These are phyloP conservation scores for Mamestra brassicae DNA, from an alignment of 2,888 invertebrate species.

Conservation along the genomic window DNA sequence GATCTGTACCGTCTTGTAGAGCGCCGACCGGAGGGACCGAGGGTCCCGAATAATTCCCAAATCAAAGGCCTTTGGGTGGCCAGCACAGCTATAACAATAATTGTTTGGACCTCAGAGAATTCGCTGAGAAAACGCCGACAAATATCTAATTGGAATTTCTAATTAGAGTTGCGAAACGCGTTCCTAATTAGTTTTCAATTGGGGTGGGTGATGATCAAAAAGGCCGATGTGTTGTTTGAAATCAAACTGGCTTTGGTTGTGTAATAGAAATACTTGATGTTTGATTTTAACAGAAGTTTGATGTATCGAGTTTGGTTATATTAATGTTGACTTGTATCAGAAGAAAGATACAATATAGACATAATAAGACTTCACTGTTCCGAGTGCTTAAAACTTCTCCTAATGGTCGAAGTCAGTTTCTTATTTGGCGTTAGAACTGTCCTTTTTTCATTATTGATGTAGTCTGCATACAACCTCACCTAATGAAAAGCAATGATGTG, in stretches of 20 bases:
- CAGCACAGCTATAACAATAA: constrained; percentile 86
- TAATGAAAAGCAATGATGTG: too few species aligned
- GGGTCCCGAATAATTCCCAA: constrained; percentile 80
- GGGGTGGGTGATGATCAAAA: constrained; percentile 72
- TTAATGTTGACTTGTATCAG: neutral
- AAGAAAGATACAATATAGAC: neutral
- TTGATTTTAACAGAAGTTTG: constrained; percentile 26
- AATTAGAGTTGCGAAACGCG: constrained; percentile 83
- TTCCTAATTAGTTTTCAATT: constrained; percentile 85
- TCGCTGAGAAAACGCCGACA: constrained; percentile 78
- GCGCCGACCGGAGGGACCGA: constrained; percentile 60
- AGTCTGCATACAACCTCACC: too few species aligned
- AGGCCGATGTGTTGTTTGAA: constrained; percentile 66
- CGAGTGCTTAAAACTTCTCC: neutral
- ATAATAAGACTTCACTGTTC: neutral
- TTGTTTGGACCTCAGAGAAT: constrained; percentile 85
- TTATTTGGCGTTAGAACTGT: too few species aligned
- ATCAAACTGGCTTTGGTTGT: constrained; percentile 54
- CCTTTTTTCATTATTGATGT: too few species aligned
- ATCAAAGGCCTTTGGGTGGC: constrained; percentile 79
- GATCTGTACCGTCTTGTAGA: constrained; percentile 75
- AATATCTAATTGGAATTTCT: constrained; percentile 90
- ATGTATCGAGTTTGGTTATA: constrained; percentile 6
- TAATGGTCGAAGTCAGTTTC: too few species aligned
- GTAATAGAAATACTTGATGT: constrained; percentile 57